Evolutionary conservation across 2,888 invertebrate species (phyloP), one percentile per base, ranked within the genome.

Genomic region (Choreutis nemorana): DNA sequence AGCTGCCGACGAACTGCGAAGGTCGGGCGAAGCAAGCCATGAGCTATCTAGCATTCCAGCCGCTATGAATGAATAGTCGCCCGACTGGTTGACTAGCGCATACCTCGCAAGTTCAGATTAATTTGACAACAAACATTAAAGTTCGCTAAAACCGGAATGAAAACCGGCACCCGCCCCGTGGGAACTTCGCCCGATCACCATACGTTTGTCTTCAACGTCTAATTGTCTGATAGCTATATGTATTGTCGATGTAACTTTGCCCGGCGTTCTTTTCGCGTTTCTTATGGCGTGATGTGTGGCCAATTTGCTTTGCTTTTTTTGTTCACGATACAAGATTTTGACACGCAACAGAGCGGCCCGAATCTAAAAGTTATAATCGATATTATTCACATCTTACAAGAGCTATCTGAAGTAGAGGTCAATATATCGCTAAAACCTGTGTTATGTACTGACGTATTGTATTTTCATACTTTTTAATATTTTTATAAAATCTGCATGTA

Each of bases 111-210:
- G 64, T 66, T 62, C 60, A 70, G 72, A 73, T 75, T 71, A 73
- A 78, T 75, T 78, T 77, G 75, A 75, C 75, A 75, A 77, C 75
- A 77, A 75, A 73, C 68, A 65, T 68, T 70, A 64, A 62, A 63
- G 72, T 63, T 66, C 48, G 73, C 66, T 57, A 67, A 68, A 77
- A 75, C 75, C 73, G 75, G 75, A 66, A 59, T 65, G 53, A 45
- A 50, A 37, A 48, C 48, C 50, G 59, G 64, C 68, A 65, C 62
- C 64, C 68, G 66, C 65, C 67, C 63, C 73, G 70, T 71, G 70
- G 75, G 77, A 78, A 78, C 50, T 45, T 46, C 42, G 46, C 43
- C 41, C 55, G 44, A 50, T 33, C 47, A n/a, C 55, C 43, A 56
- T 60, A 58, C 60, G 61, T 63, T 31, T 64, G 64, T 64, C 64